Percentiles rank a stretch among this genome's conserved stretches.
phyloP scores from a whole-genome alignment of 2,888 invertebrate species.

The Andrena chrysosceles region DNA sequence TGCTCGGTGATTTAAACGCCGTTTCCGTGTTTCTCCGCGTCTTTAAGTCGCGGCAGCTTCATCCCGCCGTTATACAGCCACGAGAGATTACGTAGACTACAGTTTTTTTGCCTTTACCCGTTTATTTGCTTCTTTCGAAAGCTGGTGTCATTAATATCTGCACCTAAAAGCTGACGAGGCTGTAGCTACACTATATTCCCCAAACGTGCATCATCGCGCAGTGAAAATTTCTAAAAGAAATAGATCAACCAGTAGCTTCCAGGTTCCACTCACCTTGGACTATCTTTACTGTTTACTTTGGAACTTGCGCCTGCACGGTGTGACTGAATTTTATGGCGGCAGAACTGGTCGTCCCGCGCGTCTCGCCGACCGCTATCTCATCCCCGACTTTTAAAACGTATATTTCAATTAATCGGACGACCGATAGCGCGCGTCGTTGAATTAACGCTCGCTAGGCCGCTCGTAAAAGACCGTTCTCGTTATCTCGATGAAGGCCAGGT shows the following conservation, averaged over 20 bases:
- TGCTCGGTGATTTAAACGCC: slow-evolving; percentile 8
- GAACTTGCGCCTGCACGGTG: background rate
- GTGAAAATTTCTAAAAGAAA: no score
- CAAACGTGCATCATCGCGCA: no score
- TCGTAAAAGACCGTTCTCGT: slow-evolving; percentile 34
- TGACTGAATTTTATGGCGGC: slow-evolving; percentile 4
- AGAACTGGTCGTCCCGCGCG: background rate
- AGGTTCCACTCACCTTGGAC: background rate
- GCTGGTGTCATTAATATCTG: no score
- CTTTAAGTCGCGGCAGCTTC: background rate
- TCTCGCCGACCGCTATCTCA: slow-evolving; percentile 11
- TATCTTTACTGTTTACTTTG: background rate
- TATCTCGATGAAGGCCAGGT: slow-evolving; percentile 56
- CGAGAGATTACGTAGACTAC: background rate
- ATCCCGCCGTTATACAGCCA: background rate
- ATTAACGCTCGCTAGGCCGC: slow-evolving; percentile 38
- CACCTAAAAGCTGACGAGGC: no score
- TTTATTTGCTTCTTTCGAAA: no score
- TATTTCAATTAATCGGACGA: slow-evolving; percentile 55
- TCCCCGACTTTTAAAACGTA: slow-evolving; percentile 42
- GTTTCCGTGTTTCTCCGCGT: background rate
- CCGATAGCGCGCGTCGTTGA: slow-evolving; percentile 35
- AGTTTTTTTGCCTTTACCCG: background rate
- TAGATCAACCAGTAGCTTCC: background rate
- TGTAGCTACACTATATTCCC: no score